phyloP scores from a whole-genome alignment of 1,140 invertebrate species.

The Zaprionus lachaisei region DNA sequence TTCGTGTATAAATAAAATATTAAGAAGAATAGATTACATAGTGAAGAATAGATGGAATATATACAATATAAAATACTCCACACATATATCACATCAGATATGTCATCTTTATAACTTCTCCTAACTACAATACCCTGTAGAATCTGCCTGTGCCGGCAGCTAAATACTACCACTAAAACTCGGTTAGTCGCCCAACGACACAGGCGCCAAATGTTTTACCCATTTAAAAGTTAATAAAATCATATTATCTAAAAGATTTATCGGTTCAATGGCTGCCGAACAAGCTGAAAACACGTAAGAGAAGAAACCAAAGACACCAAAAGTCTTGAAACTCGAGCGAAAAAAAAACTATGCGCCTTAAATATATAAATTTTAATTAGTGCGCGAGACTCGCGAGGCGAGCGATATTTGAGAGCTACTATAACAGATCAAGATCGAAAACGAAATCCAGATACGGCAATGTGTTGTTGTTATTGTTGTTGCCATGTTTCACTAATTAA shows the following conservation, averaged over 20 bases:
- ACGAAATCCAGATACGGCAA: slow-evolving; percentile 53
- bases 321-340: slow-evolving; percentile 39
- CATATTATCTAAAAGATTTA: slow-evolving; percentile 80
- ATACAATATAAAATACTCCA: not conserved
- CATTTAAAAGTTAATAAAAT: slow-evolving; percentile 80
- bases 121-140: not conserved
- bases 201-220: slow-evolving; percentile 77
- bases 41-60: no score
- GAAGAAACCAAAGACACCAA: slow-evolving; percentile 29
- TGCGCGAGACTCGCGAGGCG: slow-evolving; percentile 34
- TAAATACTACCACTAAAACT: slow-evolving; percentile 10
- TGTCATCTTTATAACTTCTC: not conserved
- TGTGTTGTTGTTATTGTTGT: slow-evolving; percentile 41
- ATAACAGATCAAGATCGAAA: slow-evolving; percentile 68
- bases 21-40: not conserved
- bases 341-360: slow-evolving; percentile 65
- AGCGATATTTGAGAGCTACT: slow-evolving; percentile 67
- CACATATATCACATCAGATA: not conserved
- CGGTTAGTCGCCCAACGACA: slow-evolving; percentile 45
- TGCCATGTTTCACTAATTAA: slow-evolving; percentile 81
- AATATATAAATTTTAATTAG: slow-evolving; percentile 83
- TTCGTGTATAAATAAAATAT: no score
- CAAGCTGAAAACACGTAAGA: slow-evolving; percentile 54
- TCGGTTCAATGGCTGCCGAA: slow-evolving; percentile 63
- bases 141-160: not conserved